Base-by-base conservation (phyloP, 1,140 invertebrate genomes). In the Drosophila parabipectinata region DNA sequence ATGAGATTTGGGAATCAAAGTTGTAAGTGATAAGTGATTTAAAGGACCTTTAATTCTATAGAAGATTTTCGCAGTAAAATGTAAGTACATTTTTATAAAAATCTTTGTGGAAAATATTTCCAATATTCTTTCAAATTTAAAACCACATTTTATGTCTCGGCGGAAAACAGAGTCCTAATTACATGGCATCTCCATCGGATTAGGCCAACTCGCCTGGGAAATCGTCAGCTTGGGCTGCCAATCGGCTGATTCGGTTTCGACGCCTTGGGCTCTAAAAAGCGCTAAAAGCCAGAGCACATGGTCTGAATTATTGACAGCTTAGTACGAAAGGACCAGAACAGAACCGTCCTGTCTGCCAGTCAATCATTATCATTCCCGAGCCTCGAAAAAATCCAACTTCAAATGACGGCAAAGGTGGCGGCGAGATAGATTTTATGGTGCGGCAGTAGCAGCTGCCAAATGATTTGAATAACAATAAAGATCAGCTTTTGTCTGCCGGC, bases 401-500 rank as follows among this genome's bases (percentile, higher is more conserved):
- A 68, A 41, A 60, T 59, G 73, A 45, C 61, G 62, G 24, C 1
- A 14, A 10, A 15, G 34, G 24, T 64, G 26, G 18, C n/a, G 37
- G n/a, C n/a, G 37, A 4, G 5, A 34, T 15, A 32, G 53, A 64
- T 58, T 48, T 69, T 24, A 34, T 30, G 14, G 51, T 18, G 39
- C 48, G 59, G 57, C 59, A 47, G 47, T 51, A 53, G 47, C 73
- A 77, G 66, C 77, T 75, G 68, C 71, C 75, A 75, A 77, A 64
- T 59, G 72, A 88, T 88, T 88, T 88, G 79, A 88, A 88, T 88
- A 88, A 88, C 84, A 88, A 88, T 89, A 88, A 88, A 88, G 83
- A 89, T 88, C 76, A 77, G 76, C 72, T 60, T 83, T 78, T 60
- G 66, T 75, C 57, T 79, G 76, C 41, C 45, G 45, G 60, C 72